Conservation (phyloP, 2,797 vertebrate genomes). For the Spinus olivaceus region DNA sequence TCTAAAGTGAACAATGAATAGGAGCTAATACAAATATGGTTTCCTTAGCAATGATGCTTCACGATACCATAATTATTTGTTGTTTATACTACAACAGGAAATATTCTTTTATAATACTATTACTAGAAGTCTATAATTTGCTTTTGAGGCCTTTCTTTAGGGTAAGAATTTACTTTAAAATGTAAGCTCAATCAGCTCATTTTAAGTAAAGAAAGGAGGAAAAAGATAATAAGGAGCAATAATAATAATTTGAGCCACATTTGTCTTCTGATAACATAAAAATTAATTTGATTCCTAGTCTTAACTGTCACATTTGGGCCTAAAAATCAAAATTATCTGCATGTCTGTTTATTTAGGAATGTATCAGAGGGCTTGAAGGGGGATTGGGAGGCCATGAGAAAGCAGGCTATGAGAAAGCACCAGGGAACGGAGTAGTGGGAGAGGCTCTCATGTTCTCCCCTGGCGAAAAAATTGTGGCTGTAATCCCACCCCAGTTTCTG, state of each 20-base stretch:
- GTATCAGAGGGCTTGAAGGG: not conserved
- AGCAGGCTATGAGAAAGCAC: not conserved
- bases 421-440: not conserved
- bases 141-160: not conserved
- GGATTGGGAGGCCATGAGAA: not conserved
- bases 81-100: not conserved
- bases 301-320: not conserved
- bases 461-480: not conserved
- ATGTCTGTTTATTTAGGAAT: not conserved
- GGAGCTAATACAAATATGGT: not conserved
- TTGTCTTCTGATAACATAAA: slow-evolving; percentile 1
- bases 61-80: not conserved
- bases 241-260: not conserved
- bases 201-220: not conserved
- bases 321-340: not conserved
- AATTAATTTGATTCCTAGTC: slow-evolving; percentile 11
- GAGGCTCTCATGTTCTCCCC: not conserved
- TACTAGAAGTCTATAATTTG: slow-evolving; percentile 28
- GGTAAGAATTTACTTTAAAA: slow-evolving; percentile 13
- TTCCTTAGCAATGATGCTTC: not conserved
- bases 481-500: not conserved
- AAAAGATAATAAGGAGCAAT: not conserved
- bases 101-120: not conserved
- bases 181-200: slow-evolving; percentile 9
- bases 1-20: not conserved